phyloP scores from a whole-genome alignment of 2,797 vertebrate genomes.

The Carcharodon carcharias region DNA sequence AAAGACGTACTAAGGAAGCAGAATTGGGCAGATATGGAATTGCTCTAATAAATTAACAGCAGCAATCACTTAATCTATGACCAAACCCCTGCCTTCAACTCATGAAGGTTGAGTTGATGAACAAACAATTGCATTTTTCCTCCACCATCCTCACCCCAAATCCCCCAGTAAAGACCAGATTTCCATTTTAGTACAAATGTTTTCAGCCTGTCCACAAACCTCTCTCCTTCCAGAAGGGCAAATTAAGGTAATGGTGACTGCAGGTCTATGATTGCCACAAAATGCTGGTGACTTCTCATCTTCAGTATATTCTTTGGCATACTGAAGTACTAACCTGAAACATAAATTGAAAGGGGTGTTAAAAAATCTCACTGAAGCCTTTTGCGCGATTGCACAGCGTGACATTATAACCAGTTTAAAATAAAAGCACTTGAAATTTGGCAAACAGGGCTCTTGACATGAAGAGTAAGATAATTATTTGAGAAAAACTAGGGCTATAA shows the following conservation, averaged over 20 bases:
- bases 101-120: neutral
- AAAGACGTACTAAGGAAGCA: neutral
- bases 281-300: conserved; percentile 50
- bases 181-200: neutral
- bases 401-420: neutral
- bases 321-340: conserved; percentile 71
- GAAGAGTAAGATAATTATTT: neutral
- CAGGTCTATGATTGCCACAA: conserved; percentile 71
- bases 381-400: neutral
- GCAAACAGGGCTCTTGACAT: neutral
- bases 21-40: neutral
- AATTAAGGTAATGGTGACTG: conserved; percentile 78
- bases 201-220: conserved; percentile 34
- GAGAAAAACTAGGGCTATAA: neutral
- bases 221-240: conserved; percentile 78
- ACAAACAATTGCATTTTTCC: neutral
- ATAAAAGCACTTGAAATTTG: neutral
- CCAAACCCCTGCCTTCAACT: neutral
- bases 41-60: neutral
- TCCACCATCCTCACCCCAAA: neutral
- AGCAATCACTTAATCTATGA: neutral
- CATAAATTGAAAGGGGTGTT: neutral
- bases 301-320: conserved; percentile 50
- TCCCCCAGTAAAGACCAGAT: neutral
- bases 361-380: neutral